Percentiles rank a stretch among this genome's conserved stretches.
Conservation (phyloP, 2,797 vertebrate genomes). For the Microchirus variegatus region DNA sequence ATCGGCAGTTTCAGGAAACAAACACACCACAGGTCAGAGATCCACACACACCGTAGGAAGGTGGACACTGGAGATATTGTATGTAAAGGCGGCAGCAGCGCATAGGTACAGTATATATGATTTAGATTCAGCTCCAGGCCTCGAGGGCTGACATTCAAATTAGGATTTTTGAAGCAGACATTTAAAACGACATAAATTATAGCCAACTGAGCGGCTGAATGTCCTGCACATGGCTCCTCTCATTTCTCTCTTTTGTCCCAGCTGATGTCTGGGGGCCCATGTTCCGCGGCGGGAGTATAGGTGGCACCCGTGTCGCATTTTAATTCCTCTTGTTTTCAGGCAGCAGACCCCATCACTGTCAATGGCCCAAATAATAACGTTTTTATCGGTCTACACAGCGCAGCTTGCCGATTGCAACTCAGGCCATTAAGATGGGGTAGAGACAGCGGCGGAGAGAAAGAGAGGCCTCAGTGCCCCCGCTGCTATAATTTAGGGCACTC, state of each 20-base stretch:
- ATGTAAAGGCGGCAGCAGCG: slow-evolving; percentile 20
- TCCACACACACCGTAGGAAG: slow-evolving; percentile 46
- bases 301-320: slow-evolving; percentile 64
- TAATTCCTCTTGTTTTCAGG: slow-evolving; percentile 76
- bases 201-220: slow-evolving; percentile 56
- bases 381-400: slow-evolving; percentile 71
- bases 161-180: slow-evolving; percentile 43
- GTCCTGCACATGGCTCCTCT: slow-evolving; percentile 55
- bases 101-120: slow-evolving; percentile 41
- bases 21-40: slow-evolving; percentile 58
- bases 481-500: slow-evolving; percentile 82
- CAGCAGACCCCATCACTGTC: slow-evolving; percentile 67
- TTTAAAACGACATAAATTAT: slow-evolving; percentile 65
- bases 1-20: slow-evolving; percentile 70
- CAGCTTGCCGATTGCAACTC: slow-evolving; percentile 63
- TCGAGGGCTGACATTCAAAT: slow-evolving; percentile 63
- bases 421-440: slow-evolving; percentile 57
- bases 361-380: slow-evolving; percentile 75
- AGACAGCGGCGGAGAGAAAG: slow-evolving; percentile 46
- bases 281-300: slow-evolving; percentile 30
- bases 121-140: slow-evolving; percentile 42
- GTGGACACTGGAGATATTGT: slow-evolving; percentile 34
- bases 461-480: slow-evolving; percentile 62
- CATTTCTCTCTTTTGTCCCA: slow-evolving; percentile 55
- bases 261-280: slow-evolving; percentile 55